Percentiles rank a stretch among this genome's conserved stretches.
Conservation (phyloP, 2,797 vertebrate genomes). For the Peromyscus aztecus region DNA sequence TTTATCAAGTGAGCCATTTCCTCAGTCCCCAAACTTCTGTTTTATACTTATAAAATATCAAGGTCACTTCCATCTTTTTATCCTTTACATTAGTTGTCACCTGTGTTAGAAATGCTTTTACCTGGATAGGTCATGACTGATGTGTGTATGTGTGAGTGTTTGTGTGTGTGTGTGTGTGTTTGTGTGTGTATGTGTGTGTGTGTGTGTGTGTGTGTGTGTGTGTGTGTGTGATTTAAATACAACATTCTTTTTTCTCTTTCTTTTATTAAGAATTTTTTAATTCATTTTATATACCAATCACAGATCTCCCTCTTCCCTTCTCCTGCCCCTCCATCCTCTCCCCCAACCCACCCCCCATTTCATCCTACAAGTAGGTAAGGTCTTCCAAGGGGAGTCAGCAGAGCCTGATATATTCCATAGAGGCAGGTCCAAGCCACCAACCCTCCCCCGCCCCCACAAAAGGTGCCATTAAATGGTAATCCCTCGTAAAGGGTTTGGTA, state of each 20-base stretch:
- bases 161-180: not conserved
- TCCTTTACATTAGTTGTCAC: constrained; percentile 6
- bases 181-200: too few relatives aligned
- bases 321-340: too few relatives aligned
- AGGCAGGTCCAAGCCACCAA: too few relatives aligned
- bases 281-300: too few relatives aligned
- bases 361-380: too few relatives aligned
- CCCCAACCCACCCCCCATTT: too few relatives aligned
- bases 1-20: not conserved
- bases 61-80: not conserved
- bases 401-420: too few relatives aligned
- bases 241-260: not conserved
- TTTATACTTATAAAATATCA: not conserved
- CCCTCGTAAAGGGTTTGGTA: not conserved
- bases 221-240: not conserved
- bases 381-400: too few relatives aligned
- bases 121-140: not conserved
- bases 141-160: not conserved
- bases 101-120: constrained; percentile 7
- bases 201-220: too few relatives aligned
- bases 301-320: too few relatives aligned
- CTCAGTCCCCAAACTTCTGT: not conserved
- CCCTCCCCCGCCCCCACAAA: too few relatives aligned
- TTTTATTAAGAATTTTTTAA: too few relatives aligned
- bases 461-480: not conserved